Conservation (phyloP, 2,113 vertebrate species). For the Psilopogon haemacephalus region DNA sequence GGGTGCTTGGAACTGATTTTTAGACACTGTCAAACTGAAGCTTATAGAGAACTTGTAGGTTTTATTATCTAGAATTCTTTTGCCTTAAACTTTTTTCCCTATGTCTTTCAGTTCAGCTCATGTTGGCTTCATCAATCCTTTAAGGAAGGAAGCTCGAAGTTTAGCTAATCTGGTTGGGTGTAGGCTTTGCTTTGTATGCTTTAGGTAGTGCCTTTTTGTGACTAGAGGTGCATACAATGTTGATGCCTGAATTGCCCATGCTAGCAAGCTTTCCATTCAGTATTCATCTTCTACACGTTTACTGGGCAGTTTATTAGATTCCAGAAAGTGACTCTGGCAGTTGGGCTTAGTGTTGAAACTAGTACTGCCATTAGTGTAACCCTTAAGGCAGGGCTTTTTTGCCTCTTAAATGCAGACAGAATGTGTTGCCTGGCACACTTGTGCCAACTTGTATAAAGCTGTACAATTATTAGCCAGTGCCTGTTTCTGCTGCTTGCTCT, state of each 20-base stretch:
- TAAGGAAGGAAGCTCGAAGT: not conserved
- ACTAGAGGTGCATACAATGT: fast-evolving
- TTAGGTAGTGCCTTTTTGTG: not conserved
- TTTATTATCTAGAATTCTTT: not conserved
- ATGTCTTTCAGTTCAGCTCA: not conserved
- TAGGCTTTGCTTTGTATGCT: not conserved
- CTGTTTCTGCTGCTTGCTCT: not conserved
- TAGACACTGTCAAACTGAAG: not conserved
- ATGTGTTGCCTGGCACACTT: not conserved
- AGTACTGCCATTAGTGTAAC: not conserved
- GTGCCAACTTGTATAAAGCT: not conserved
- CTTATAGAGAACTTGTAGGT: not conserved
- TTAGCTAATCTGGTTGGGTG: not conserved
- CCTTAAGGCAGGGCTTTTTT: not conserved
- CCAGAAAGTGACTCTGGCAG: not conserved
- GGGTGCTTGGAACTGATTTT: not conserved
- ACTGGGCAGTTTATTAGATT: not conserved
- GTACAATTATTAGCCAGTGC: not conserved
- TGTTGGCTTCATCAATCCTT: not conserved
- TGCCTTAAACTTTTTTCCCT: not conserved
- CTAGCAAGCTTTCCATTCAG: not conserved
- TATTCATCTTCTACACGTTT: not conserved
- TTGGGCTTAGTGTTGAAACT: not conserved
- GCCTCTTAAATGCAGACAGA: not conserved
- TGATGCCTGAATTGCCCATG: not conserved